Conservation (phyloP, 1,140 invertebrate genomes). For the Lasioglossum baleicum region DNA sequence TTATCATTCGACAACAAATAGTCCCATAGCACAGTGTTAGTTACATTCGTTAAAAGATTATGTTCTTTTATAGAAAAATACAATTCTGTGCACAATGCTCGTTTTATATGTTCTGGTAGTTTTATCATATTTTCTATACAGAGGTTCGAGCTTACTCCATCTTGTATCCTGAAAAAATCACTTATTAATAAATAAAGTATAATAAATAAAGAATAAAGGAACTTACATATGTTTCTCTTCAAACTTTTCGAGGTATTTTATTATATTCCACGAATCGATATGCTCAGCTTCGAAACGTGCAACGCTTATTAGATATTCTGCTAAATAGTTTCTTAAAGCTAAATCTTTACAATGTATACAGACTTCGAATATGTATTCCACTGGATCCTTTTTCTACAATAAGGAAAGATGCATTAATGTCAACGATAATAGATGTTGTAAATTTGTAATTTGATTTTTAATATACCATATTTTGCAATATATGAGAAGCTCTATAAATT, state of each 20-base stretch:
- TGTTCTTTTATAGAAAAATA: constrained; percentile 68
- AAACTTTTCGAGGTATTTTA: constrained; percentile 80
- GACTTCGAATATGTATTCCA: constrained; percentile 80
- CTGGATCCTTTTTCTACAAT: constrained; percentile 79
- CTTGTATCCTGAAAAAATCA: constrained; percentile 55
- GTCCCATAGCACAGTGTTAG: constrained; percentile 67
- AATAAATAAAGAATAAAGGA: not conserved
- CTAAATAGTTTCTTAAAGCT: constrained; percentile 82
- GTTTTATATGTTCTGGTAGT: constrained; percentile 63
- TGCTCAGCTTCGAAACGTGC: constrained; percentile 77
- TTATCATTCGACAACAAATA: constrained; percentile 70
- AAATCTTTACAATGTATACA: constrained; percentile 80
- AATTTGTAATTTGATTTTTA: constrained; percentile 6
- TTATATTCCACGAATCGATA: constrained; percentile 81
- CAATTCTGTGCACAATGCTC: constrained; percentile 70
- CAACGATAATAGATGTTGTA: not conserved
- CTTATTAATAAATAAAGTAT: not conserved
- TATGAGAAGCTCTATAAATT: constrained; percentile 83
- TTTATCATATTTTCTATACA: constrained; percentile 69
- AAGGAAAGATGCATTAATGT: constrained; percentile 22
- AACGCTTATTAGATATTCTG: constrained; percentile 80
- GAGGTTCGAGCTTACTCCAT: constrained; percentile 61
- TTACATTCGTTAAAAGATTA: constrained; percentile 58
- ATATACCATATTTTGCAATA: constrained; percentile 81
- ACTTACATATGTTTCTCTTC: constrained; percentile 68